Percentiles rank a stretch among this genome's conserved stretches.
phyloP scores from a whole-genome alignment of 2,888 invertebrate genomes.

The Troides oblongomaculatus region DNA sequence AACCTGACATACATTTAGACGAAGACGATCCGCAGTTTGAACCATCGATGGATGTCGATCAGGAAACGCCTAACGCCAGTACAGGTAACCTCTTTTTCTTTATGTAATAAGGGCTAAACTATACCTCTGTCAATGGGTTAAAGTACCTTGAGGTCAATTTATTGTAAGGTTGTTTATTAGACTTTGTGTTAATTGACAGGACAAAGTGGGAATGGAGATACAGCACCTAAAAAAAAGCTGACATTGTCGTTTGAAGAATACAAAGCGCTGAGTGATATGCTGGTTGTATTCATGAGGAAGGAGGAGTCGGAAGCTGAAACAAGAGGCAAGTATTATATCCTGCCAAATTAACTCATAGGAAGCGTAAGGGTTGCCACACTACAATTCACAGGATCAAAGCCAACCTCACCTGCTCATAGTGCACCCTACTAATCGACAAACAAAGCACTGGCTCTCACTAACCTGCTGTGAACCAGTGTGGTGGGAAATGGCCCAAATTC shows the following conservation, averaged over 20 bases:
- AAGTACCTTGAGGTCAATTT: too few species aligned
- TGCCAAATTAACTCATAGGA: background rate
- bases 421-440: too few species aligned
- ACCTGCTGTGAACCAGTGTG: too few species aligned
- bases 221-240: conserved; percentile 84
- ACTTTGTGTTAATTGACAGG: background rate
- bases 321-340: conserved; percentile 63
- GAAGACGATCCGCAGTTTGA: conserved; percentile 84
- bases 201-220: conserved; percentile 51
- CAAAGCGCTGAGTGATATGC: conserved; percentile 93
- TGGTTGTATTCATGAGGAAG: conserved; percentile 92
- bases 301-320: conserved; percentile 87
- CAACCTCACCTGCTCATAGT: too few species aligned
- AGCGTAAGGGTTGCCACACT: too few species aligned
- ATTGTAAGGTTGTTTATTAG: background rate
- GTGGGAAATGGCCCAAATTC: too few species aligned
- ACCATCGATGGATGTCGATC: conserved; percentile 79
- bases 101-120: too few species aligned
- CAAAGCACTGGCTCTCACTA: too few species aligned
- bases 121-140: too few species aligned
- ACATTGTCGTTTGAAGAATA: conserved; percentile 96
- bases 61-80: conserved; percentile 60
- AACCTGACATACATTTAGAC: conserved; percentile 96
- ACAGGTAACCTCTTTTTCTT: conserved; percentile 31
- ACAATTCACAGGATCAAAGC: too few species aligned